Evolutionary conservation across 2,113 vertebrate genomes (phyloP).

Genomic region (Upupa epops): DNA sequence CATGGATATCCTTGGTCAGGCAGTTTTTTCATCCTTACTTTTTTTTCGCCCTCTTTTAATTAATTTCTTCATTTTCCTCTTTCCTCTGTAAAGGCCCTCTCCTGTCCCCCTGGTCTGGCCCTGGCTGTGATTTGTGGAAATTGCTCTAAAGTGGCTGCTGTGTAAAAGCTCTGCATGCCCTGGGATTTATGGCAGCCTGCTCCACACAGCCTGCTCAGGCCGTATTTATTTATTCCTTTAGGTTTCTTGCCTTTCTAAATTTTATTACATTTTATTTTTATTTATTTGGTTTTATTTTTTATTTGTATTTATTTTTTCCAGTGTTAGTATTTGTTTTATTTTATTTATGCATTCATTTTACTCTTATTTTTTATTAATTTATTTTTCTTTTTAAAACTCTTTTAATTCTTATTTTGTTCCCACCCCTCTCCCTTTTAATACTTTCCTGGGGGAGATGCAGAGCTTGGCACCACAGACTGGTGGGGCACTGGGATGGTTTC

Average conservation of each 20-base stretch:
- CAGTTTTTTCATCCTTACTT: no score
- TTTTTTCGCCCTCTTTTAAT: neutral
- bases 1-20: neutral
- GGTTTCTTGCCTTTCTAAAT: neutral
- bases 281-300: no score
- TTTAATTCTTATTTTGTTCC: no score
- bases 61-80: neutral
- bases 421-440: neutral
- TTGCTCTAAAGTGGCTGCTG: constrained; percentile 73
- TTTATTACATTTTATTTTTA: no score
- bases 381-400: no score
- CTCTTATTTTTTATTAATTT: no score
- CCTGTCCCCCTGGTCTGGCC: constrained; percentile 50
- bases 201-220: constrained; percentile 8
- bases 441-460: neutral
- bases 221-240: constrained; percentile 42
- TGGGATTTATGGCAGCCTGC: constrained; percentile 44
- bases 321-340: no score
- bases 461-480: neutral
- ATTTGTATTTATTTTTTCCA: no score
- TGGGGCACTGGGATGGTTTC: neutral
- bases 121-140: constrained; percentile 76
- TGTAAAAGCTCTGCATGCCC: constrained; percentile 48
- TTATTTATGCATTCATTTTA: no score
- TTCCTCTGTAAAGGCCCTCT: constrained; percentile 47